Percentiles rank a stretch among this genome's conserved stretches.
These are phyloP conservation scores for Sylvilagus bachmani DNA, from an alignment of 2,113 vertebrate genomes.

Conservation along the genomic window DNA sequence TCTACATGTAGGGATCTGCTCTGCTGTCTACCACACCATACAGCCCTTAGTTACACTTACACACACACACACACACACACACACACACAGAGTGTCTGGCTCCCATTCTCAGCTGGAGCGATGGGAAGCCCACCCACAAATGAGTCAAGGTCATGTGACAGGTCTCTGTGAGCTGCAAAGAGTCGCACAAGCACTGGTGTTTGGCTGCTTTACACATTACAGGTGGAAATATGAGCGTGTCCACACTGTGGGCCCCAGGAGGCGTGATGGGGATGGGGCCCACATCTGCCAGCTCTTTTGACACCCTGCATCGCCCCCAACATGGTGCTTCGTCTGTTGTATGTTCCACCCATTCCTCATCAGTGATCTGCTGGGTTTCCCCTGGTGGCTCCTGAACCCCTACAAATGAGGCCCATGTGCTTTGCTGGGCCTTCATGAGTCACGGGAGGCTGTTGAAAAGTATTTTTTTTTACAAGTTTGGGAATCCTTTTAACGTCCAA, in stretches of 20 bases:
- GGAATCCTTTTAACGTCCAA: background rate
- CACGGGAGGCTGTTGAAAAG: background rate
- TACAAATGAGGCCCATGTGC: background rate
- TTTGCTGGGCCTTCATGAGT: background rate
- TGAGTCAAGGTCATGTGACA: background rate
- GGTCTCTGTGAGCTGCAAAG: background rate
- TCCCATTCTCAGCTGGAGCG: background rate
- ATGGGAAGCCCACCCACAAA: background rate
- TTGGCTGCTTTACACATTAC: rapidly evolving
- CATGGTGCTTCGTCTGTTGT: rapidly evolving
- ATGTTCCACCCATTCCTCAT: too few relatives aligned
- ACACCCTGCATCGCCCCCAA: background rate
- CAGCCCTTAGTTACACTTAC: too few relatives aligned
- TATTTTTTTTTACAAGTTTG: background rate
- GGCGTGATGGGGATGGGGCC: background rate
- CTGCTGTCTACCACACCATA: background rate
- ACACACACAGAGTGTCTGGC: background rate
- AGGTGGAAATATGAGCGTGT: background rate
- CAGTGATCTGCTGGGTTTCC: background rate
- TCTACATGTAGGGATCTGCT: background rate
- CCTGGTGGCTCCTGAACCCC: background rate
- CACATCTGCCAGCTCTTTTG: background rate
- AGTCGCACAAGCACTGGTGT: background rate
- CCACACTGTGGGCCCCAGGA: rapidly evolving
- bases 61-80: background rate